Percentiles rank a stretch among this genome's conserved stretches.
Evolutionary conservation across 2,113 vertebrate species (phyloP).

Genomic region (Leptobrachium leishanense): DNA sequence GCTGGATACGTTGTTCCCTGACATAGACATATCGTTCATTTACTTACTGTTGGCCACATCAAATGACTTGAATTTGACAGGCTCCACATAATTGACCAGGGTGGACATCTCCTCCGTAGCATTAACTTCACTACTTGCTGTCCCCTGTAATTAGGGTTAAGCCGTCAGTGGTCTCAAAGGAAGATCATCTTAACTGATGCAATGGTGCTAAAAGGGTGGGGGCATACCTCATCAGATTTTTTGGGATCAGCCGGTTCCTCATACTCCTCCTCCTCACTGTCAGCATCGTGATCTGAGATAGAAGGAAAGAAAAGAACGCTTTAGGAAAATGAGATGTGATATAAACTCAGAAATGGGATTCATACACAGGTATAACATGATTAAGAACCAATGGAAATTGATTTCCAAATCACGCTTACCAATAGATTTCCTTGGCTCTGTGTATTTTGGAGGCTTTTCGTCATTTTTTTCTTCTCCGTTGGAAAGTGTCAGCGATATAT

Average conservation of each 20-base stretch:
- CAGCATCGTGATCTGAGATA: constrained; percentile 71
- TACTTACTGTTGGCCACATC: constrained; percentile 80
- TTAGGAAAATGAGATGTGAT: not conserved
- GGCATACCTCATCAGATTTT: constrained; percentile 82
- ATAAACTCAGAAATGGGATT: not conserved
- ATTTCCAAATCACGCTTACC: constrained; percentile 56
- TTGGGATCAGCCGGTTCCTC: constrained; percentile 74
- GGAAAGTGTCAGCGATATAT: constrained; percentile 68
- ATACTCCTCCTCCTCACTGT: constrained; percentile 86
- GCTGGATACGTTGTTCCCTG: too few species aligned
- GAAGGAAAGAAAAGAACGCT: not conserved
- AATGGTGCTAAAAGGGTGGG: not conserved
- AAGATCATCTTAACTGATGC: not conserved
- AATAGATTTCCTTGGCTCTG: constrained; percentile 76
- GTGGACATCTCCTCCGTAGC: constrained; percentile 92
- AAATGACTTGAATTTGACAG: constrained; percentile 88
- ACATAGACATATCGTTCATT: too few species aligned
- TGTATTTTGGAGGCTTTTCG: constrained; percentile 67
- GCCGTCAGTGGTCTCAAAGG: not conserved
- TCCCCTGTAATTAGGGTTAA: constrained; percentile 66
- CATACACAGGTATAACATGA: not conserved
- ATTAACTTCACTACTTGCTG: constrained; percentile 85
- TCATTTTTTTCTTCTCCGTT: constrained; percentile 78
- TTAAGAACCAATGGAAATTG: not conserved
- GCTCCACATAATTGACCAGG: constrained; percentile 86